Base-by-base conservation (phyloP, 2,797 vertebrate genomes). In the Peromyscus eremicus region DNA sequence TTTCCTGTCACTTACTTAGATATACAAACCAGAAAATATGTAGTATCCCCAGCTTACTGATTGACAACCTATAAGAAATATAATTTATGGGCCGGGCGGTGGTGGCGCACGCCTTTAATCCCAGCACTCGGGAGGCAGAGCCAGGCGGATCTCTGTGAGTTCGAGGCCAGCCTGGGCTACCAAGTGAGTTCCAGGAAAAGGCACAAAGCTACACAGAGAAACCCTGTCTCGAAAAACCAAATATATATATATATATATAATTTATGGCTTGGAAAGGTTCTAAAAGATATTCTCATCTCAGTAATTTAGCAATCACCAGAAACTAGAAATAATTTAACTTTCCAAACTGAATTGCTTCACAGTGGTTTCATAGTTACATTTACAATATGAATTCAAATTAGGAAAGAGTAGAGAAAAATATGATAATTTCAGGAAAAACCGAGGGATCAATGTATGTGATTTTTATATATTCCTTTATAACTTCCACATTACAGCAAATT, bases 371-470 rank as follows among this genome's bases (percentile, higher is more conserved):
- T 13, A 34, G 21, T 77, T 92, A 34, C 29, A 85, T 90, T 87
- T 46, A 80, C 0, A 89, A 25, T n/a, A 85, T 23, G 14, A 87
- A 92, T 93, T 90, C 46, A 85, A 87, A 82, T 82, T 95, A 81
- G 23, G 23, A 95, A 89, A 52, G 64, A 81, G 29, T 57, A 87
- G 12, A 92, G 19, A 96, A 66, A 46, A 49, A 11, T 84, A 16
- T 81, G 34, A 91, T 52, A 3, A 87, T n/a, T 62, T 64, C 40
- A 57, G 80, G 21, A 71, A 71, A 27, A 77, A 7, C 29, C 79
- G 46, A 93, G 46, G 77, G 60, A 40, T 60, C 64, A 16, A 19
- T 70, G 60, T 76, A 19, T 84, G 49, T 52, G 37, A 89, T 32
- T 90, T 89, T 40, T 80, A 83, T 8, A 75, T 82, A 60, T 85